Base-by-base conservation (phyloP, 92 coral and sea anemone genomes). In the Zoanthus solanderi region DNA sequence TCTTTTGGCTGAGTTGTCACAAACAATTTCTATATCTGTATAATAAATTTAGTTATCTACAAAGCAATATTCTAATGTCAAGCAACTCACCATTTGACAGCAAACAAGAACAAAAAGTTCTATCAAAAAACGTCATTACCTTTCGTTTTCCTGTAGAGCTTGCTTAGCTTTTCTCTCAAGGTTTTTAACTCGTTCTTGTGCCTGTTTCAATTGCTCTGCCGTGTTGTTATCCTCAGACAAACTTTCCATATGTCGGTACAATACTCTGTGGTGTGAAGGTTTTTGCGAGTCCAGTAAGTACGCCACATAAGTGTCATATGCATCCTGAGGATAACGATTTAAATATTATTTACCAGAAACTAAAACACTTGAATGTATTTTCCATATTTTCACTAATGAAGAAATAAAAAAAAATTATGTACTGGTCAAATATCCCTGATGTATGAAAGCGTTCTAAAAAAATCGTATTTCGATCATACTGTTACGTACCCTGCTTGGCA, bases 301-400 rank as follows among this genome's bases (percentile, higher is more conserved):
- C 16, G 98, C 85, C 88, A 97, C 87, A 89, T 97, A 97, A 87
- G 88, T 91, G 91, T 97, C 99, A 83, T 97, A 97, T 61, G 94
- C 99, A 85, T 93, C 97, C 99, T 97, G 89, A 37, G 34, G 14
- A 48, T 23, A 50, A 76, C 47, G 23, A 0, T 16, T 14, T 3
- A 75, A 15, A 17, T 45, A 17, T 4, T 5, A 17, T 17, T 31
- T 72, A 9, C 11, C 34, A 46, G 5, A 61, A 78, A 56, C 83
- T 66, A 16, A 16, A 79, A 4, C 0, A 7, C 2, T 4, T n/a
- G 72, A 14, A 60, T 5, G 13, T 14, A 60, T 17, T n/a, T n/a
- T 13, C 17, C 17, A 23, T 23, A 23, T 23, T 23, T 23, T 23
- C 23, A 23, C 23, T 23, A 23, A 23, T 23, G 23, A 23, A 60